These are phyloP conservation scores for Malthinus flaveolus DNA, from an alignment of 2,888 invertebrate genomes.

Conservation along the genomic window DNA sequence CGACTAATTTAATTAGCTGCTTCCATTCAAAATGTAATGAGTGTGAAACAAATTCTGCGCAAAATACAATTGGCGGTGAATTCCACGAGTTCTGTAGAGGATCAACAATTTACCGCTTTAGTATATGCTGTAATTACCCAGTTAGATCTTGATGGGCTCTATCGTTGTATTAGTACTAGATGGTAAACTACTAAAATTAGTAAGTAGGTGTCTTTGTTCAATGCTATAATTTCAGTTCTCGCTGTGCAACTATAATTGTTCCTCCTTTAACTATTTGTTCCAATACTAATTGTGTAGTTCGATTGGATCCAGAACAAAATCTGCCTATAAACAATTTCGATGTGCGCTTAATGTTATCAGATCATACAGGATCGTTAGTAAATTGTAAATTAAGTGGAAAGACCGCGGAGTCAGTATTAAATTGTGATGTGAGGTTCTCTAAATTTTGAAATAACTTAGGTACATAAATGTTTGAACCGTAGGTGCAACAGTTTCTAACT, in stretches of 20 bases:
- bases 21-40: constrained; percentile 62
- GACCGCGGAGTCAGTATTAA: constrained; percentile 63
- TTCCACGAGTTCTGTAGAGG: constrained; percentile 50
- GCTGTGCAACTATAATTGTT: constrained; percentile 38
- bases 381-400: constrained; percentile 62
- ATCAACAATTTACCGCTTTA: constrained; percentile 69
- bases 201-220: neutral
- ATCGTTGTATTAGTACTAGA: constrained; percentile 49
- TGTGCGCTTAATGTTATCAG: constrained; percentile 65
- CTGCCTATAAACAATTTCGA: constrained; percentile 58
- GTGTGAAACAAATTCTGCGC: constrained; percentile 60
- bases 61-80: constrained; percentile 49
- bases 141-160: constrained; percentile 69
- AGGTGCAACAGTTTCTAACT: constrained; percentile 60
- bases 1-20: constrained; percentile 53
- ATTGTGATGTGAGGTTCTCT: constrained; percentile 57
- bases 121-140: constrained; percentile 69
- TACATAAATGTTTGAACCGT: neutral
- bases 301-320: constrained; percentile 37
- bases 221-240: constrained; percentile 36
- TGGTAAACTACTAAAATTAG: constrained; percentile 51
- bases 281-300: constrained; percentile 11
- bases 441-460: neutral
- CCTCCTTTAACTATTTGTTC: constrained; percentile 15
- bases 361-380: constrained; percentile 69